Base-by-base conservation (phyloP, 2,888 invertebrate genomes). In the Drosophila robusta region DNA sequence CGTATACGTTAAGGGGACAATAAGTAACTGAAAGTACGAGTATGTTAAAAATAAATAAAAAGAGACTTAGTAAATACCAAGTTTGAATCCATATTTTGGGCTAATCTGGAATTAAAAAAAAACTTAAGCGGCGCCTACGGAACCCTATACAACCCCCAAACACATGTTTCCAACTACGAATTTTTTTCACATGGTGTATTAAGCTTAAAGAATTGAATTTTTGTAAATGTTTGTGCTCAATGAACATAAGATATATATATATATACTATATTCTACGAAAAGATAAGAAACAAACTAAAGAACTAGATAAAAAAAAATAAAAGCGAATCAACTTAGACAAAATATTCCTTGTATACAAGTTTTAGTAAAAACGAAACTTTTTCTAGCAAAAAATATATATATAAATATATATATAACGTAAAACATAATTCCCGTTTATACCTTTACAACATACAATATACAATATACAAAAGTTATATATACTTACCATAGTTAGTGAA, bases 1-100 rank as follows among this genome's bases (percentile, higher is more conserved):
- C 45, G 75, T 85, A 80, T 83, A 89, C 80, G 85, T 89, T 88
- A 77, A 78, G 82, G 73, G 83, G 89, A 89, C 89, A 89, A 89
- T 89, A 89, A 89, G 71, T 76, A 87, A 69, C 65, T 76, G 38
- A 55, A 65, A 69, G 52, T 39, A 66, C 61, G 49, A 57, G 44
- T 63, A 73, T 62, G 55, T 62, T 49, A 46, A 51, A 16, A 44
- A 34, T 36, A 51, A 32, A 51, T 26, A n/a, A 45, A 22, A 32
- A 34, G 36, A 38, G 38, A 50, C 56, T 49, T 58, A 74, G 61
- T 46, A 12, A 38, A 65, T 62, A 39, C 52, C 56, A 41, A 47
- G 47, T 67, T 58, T 41, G 16, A 47, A 54, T 54, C 55, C 34
- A 57, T 44, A 44, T 62, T 39, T 22, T 38, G 54, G 41, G 50